These are phyloP conservation scores for Nasua narica DNA, from an alignment of 2,797 vertebrate genomes.

Conservation along the genomic window DNA sequence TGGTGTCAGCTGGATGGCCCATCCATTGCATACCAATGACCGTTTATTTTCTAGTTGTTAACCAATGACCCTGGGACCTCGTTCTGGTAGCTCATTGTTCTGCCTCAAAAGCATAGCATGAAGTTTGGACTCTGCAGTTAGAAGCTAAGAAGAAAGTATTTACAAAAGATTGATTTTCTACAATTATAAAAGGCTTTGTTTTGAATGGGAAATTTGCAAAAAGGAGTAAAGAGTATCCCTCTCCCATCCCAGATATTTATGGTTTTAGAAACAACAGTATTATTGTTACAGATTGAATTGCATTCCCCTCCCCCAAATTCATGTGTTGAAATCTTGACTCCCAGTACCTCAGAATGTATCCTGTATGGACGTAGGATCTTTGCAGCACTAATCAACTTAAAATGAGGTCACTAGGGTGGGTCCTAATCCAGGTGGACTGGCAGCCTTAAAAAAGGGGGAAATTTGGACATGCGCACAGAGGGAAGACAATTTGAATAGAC, in stretches of 20 bases:
- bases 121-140: neutral
- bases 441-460: neutral
- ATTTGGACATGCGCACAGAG: neutral
- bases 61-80: neutral
- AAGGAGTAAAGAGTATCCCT: neutral
- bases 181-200: neutral
- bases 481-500: neutral
- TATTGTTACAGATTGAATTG: neutral
- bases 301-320: neutral
- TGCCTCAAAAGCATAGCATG: neutral
- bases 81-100: neutral
- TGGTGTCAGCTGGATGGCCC: neutral
- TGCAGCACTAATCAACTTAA: neutral
- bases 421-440: neutral
- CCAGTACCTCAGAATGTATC: neutral
- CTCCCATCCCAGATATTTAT: neutral
- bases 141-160: neutral
- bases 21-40: neutral
- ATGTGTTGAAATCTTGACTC: neutral
- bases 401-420: neutral
- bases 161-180: slow-evolving; percentile 18
- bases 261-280: neutral
- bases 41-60: neutral
- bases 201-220: slow-evolving; percentile 7
- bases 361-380: neutral